These are phyloP conservation scores for Dreissena rostriformis DNA, from an alignment of 1,140 invertebrate genomes.

Conservation along the genomic window DNA sequence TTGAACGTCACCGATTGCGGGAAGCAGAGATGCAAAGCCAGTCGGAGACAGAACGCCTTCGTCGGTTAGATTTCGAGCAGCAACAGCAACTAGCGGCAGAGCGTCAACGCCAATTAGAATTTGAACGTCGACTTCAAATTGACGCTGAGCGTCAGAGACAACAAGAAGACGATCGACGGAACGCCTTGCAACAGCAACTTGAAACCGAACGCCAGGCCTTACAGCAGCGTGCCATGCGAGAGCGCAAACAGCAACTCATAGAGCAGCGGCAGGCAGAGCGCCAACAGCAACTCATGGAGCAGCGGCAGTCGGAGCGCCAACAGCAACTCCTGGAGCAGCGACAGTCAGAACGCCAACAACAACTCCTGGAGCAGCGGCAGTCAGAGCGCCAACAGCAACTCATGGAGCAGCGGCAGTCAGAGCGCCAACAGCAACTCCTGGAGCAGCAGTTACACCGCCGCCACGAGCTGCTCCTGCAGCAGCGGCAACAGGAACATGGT, in stretches of 20 bases:
- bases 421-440: not conserved
- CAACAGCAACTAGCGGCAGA: not conserved
- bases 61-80: not conserved
- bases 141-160: not conserved
- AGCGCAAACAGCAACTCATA: not conserved
- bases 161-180: not conserved
- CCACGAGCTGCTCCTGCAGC: not conserved
- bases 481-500: slow-evolving; percentile 29
- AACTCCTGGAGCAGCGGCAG: no score
- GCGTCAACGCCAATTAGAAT: not conserved
- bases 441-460: not conserved
- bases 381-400: slow-evolving; percentile 15
- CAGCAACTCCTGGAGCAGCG: not conserved
- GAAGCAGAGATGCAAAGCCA: slow-evolving; percentile 18
- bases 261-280: not conserved
- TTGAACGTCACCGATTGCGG: slow-evolving; percentile 9
- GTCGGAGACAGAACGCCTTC: not conserved
- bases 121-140: not conserved
- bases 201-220: not conserved
- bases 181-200: not conserved
- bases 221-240: not conserved
- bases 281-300: slow-evolving; percentile 2
- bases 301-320: slow-evolving; percentile 8
- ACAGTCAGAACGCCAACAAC: not conserved
- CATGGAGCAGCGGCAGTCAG: slow-evolving; percentile 2